Evolutionary conservation across 2,888 invertebrate species (phyloP).

Genomic region (Himalopsyche kuldschensis): DNA sequence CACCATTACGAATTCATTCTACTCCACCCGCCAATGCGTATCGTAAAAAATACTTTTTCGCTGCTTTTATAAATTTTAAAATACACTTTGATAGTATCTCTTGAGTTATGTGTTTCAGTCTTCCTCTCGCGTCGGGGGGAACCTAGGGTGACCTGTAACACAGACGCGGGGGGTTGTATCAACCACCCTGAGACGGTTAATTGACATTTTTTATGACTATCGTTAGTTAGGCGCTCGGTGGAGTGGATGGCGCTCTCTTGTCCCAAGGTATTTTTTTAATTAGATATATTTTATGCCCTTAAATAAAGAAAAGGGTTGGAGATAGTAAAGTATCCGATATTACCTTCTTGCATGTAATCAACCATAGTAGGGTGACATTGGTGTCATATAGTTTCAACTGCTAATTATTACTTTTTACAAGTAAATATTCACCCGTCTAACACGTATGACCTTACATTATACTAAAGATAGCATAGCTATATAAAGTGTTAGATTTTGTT

Average conservation of each 20-base stretch:
- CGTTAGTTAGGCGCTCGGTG: constrained; percentile 39
- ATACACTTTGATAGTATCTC: constrained; percentile 23
- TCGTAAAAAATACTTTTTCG: not conserved
- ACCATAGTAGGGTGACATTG: constrained; percentile 57
- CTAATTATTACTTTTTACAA: no score
- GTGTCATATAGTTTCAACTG: no score
- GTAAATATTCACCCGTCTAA: no score
- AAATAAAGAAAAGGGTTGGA: constrained; percentile 47
- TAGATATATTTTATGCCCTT: constrained; percentile 61
- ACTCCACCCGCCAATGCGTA: not conserved
- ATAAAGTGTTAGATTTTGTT: no score
- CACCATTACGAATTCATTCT: not conserved
- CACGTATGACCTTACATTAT: no score
- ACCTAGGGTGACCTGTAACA: not conserved
- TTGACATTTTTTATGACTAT: constrained; percentile 61
- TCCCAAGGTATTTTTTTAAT: constrained; percentile 63
- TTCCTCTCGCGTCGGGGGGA: not conserved
- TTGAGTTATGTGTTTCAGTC: constrained; percentile 20
- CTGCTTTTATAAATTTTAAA: not conserved
- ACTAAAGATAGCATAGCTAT: no score
- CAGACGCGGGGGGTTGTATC: not conserved
- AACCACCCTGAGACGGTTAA: constrained; percentile 44
- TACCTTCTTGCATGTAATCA: constrained; percentile 59
- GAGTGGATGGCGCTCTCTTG: constrained; percentile 53
- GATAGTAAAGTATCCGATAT: constrained; percentile 62